Base-by-base conservation (phyloP, 2,797 vertebrate species). In the Darevskia nairensis region DNA sequence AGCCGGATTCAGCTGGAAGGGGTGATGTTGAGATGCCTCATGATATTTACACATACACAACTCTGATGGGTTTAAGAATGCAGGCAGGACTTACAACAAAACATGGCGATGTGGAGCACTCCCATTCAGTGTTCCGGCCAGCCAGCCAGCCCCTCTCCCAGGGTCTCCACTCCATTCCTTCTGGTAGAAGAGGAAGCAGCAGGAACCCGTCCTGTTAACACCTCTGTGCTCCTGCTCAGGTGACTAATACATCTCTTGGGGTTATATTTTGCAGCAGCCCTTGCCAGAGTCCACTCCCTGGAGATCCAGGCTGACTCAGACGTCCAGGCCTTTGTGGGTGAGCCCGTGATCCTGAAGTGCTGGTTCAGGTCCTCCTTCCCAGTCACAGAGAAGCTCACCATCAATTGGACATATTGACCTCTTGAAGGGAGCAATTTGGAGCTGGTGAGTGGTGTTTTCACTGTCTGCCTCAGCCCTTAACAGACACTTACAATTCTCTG, bases 341-440 rank as follows among this genome's bases (percentile, higher is more conserved):
- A 98, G 1, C 74, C 92, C 0, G 95, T 97, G 74, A 94, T 85
- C 0, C 86, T 99, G 93, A 96, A 96, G 90, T 99, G 99, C 94
- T 96, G 95, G 1, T 99, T 99, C 96, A 96, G 39, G 29, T 98
- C 99, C 44, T 95, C 90, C 11, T 96, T 96, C 0, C 94, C 94
- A 3, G 92, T 97, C 61, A 97, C 97, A 0, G 98, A 98, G 87
- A 97, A 91, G 83, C 97, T 98, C 94, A 96, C 93, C 0, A 96
- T 99, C 0, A 97, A 98, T 95, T 99, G 99, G 99, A 97, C 97
- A 0, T 99, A 98, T 64, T 97, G 96, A 9, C 97, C 97, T 0
- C 92, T 95, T 80, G 68, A 89, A 0, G 98, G 98, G 19, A 98
- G 98, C 1, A 95, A 88, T 0, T 96, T 98, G 29, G 95, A 97